Evolutionary conservation across 2,797 vertebrate genomes (phyloP).

Genomic region (Nothura maculosa): DNA sequence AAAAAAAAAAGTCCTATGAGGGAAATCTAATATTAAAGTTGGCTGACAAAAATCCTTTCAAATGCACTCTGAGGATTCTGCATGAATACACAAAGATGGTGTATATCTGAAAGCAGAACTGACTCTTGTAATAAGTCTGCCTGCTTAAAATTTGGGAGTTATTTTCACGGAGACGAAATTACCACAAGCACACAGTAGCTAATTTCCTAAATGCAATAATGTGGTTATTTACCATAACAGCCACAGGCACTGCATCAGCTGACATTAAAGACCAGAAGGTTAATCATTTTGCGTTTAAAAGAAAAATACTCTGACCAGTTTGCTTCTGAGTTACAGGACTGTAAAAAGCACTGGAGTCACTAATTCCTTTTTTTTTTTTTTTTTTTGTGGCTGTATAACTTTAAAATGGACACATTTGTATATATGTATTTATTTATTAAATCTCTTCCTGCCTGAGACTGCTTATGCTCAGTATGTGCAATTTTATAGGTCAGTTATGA

Average conservation of each 20-base stretch:
- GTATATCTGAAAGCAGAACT: slow-evolving; percentile 9
- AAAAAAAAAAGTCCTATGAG: background rate
- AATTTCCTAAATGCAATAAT: slow-evolving; percentile 47
- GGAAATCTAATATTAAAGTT: background rate
- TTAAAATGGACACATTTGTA: slow-evolving; percentile 36
- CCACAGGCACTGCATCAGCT: slow-evolving; percentile 25
- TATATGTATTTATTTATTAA: slow-evolving; percentile 60
- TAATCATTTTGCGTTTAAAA: background rate
- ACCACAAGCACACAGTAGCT: slow-evolving; percentile 23
- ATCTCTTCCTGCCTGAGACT: slow-evolving; percentile 42
- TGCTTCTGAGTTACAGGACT: background rate
- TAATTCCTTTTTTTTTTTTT: background rate
- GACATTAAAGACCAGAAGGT: slow-evolving; percentile 32
- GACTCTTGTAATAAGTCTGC: background rate
- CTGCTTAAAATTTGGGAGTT: slow-evolving; percentile 4
- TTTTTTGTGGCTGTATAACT: background rate
- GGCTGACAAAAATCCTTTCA: slow-evolving; percentile 7
- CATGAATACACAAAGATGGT: background rate
- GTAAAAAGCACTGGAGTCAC: slow-evolving; percentile 9
- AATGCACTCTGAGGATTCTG: background rate
- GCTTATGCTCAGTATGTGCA: slow-evolving; percentile 38
- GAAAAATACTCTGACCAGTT: background rate
- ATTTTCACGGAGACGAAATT: slow-evolving; percentile 41
- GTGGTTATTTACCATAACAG: slow-evolving; percentile 33
- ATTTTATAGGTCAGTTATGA: slow-evolving; percentile 67